Percentiles rank a stretch among this genome's conserved stretches.
Evolutionary conservation across 2,113 vertebrate genomes (phyloP).

Genomic region (Dolichallabes microphthalmus): DNA sequence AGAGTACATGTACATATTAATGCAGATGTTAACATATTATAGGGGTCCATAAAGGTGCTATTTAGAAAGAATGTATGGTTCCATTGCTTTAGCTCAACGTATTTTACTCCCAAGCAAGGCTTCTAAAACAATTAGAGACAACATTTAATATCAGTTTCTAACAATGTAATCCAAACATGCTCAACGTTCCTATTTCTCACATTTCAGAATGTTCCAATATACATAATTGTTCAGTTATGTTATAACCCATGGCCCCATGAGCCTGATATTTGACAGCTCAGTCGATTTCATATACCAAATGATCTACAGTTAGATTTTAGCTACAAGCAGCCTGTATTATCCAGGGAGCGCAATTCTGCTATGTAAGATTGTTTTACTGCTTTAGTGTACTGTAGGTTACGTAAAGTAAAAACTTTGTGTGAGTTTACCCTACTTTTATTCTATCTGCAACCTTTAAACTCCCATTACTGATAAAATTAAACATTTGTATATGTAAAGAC

Average conservation of each 20-base stretch:
- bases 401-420: background rate
- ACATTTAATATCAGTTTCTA: background rate
- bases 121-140: background rate
- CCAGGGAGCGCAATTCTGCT: conserved; percentile 1
- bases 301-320: background rate
- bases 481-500: background rate
- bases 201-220: background rate
- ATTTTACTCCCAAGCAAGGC: background rate
- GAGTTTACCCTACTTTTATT: conserved; percentile 3
- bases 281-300: background rate
- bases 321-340: background rate
- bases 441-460: background rate
- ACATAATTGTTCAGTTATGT: background rate
- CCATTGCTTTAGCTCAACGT: background rate
- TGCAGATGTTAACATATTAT: background rate
- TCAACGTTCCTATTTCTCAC: background rate
- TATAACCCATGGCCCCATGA: background rate
- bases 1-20: background rate
- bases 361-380: background rate
- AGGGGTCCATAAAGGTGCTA: background rate
- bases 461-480: background rate
- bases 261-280: conserved; percentile 2
- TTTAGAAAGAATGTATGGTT: background rate
- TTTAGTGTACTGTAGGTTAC: background rate
- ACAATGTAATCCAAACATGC: background rate